Evolutionary conservation across 2,113 vertebrate genomes (phyloP).

Genomic region (Tachysurus fulvidraco): DNA sequence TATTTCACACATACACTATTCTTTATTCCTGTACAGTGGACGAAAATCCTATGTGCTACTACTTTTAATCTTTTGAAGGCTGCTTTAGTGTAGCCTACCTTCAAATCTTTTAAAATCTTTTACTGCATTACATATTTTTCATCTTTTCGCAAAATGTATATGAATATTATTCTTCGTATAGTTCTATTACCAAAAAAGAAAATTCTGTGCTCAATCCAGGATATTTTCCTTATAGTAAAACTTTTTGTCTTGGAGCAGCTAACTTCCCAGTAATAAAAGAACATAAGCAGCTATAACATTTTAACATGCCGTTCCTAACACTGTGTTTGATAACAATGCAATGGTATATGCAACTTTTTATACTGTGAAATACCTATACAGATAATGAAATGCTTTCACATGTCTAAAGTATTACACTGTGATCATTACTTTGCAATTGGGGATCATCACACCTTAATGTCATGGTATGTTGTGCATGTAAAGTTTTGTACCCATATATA

Average conservation of each 20-base stretch:
- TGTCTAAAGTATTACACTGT: conserved; percentile 58
- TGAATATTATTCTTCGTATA: neutral
- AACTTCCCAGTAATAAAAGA: neutral
- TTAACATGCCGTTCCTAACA: neutral
- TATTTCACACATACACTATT: conserved; percentile 35
- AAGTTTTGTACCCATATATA: neutral
- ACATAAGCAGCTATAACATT: neutral
- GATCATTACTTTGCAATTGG: conserved; percentile 45
- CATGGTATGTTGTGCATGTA: neutral
- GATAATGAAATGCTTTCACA: neutral
- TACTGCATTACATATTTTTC: neutral
- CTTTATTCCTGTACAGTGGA: neutral
- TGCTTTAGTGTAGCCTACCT: neutral
- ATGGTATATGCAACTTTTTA: neutral
- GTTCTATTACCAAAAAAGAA: neutral
- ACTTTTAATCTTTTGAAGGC: neutral
- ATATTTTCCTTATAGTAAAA: neutral
- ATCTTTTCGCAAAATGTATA: neutral
- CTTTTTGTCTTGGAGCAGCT: neutral
- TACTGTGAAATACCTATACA: neutral
- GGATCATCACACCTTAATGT: conserved; percentile 7
- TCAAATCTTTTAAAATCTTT: neutral
- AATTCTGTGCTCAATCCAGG: neutral
- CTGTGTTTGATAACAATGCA: neutral
- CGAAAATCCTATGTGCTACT: neutral